phyloP scores from a whole-genome alignment of 1,140 invertebrate species.

The Monochamus saltuarius region DNA sequence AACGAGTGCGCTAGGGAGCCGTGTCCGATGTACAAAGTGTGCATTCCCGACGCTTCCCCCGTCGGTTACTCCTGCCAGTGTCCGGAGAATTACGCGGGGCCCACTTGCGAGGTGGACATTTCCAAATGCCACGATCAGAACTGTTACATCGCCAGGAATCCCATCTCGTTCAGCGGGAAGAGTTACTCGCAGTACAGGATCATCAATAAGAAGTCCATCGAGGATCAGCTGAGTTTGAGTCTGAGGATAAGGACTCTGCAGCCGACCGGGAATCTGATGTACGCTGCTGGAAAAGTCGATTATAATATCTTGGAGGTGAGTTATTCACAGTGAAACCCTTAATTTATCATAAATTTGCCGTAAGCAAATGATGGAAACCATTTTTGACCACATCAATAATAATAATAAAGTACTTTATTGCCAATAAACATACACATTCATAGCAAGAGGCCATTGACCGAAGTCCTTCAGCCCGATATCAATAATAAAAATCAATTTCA shows the following conservation, averaged over 20 bases:
- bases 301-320: slow-evolving; percentile 84
- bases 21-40: slow-evolving; percentile 73
- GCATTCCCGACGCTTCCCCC: slow-evolving; percentile 69
- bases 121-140: slow-evolving; percentile 65
- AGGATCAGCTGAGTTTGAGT: slow-evolving; percentile 77
- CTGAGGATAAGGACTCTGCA: slow-evolving; percentile 82
- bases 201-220: slow-evolving; percentile 70
- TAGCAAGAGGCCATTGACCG: no score
- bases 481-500: neutral
- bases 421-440: no score
- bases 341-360: no score
- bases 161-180: slow-evolving; percentile 80
- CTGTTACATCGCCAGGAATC: slow-evolving; percentile 68
- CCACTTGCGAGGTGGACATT: slow-evolving; percentile 66
- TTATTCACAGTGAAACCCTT: slow-evolving; percentile 7
- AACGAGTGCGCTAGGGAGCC: slow-evolving; percentile 77
- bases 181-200: slow-evolving; percentile 83
- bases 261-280: slow-evolving; percentile 82
- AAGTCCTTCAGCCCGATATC: no score
- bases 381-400: neutral
- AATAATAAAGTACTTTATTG: no score
- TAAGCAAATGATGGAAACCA: neutral
- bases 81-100: slow-evolving; percentile 69
- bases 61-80: slow-evolving; percentile 77
- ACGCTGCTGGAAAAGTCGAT: slow-evolving; percentile 81